Evolutionary conservation across 2,113 vertebrate species (phyloP).

Genomic region (Clarias gariepinus): DNA sequence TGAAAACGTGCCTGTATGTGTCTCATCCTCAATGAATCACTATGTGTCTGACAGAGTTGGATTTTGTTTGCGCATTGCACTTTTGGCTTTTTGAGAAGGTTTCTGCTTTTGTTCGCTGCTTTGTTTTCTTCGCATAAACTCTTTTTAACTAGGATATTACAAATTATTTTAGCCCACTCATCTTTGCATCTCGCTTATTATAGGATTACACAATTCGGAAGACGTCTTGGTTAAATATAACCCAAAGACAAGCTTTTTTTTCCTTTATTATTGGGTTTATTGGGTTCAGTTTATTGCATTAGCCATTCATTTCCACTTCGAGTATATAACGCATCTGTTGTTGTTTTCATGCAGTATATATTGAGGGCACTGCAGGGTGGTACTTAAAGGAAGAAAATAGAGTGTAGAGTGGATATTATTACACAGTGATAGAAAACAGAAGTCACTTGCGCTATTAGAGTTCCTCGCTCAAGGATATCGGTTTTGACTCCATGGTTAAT

Average conservation of each 20-base stretch:
- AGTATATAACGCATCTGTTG: neutral
- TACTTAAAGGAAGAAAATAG: neutral
- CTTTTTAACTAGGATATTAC: neutral
- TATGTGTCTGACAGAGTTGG: neutral
- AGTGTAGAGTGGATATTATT: neutral
- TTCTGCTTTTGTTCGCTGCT: neutral
- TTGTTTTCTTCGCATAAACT: neutral
- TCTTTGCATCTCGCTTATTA: neutral
- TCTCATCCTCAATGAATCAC: constrained; percentile 3
- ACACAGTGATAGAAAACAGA: neutral
- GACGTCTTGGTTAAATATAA: neutral
- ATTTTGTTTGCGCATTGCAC: neutral
- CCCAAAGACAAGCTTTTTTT: neutral
- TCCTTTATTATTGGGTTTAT: neutral
- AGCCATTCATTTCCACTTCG: neutral
- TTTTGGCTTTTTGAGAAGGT: neutral
- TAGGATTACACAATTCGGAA: neutral
- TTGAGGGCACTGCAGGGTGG: neutral
- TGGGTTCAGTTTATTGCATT: neutral
- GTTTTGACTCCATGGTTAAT: neutral
- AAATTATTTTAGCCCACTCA: neutral
- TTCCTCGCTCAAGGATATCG: neutral
- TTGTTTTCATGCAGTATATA: neutral
- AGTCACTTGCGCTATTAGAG: neutral
- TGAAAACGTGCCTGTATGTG: constrained; percentile 26